A percentile compares a stretch with the other conserved stretches of the same genome.
Conservation (phyloP, 2,113 vertebrate species). For the Labeo catla region DNA sequence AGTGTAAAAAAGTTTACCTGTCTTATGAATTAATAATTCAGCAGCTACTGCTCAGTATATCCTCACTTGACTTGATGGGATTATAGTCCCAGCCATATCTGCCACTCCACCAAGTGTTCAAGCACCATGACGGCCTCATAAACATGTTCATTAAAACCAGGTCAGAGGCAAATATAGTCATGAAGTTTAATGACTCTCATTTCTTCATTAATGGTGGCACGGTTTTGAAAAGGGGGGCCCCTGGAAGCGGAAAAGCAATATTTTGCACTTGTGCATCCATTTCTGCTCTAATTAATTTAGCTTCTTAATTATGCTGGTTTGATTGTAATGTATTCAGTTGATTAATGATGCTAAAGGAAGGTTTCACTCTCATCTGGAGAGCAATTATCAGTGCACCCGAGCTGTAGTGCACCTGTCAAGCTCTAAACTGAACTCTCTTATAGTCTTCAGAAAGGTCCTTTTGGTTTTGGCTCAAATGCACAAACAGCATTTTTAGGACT, state of each 20-base stretch:
- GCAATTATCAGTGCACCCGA: slow-evolving; percentile 51
- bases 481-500: slow-evolving; percentile 14
- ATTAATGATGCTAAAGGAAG: slow-evolving; percentile 60
- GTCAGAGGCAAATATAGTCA: slow-evolving; percentile 44
- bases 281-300: slow-evolving; percentile 58
- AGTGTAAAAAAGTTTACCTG: slow-evolving; percentile 19
- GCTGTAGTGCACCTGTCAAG: slow-evolving; percentile 43
- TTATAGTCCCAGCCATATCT: slow-evolving; percentile 8
- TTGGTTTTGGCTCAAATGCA: slow-evolving; percentile 8
- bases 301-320: slow-evolving; percentile 55
- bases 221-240: slow-evolving; percentile 42
- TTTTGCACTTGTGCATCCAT: slow-evolving; percentile 53
- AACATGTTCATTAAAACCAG: slow-evolving; percentile 46
- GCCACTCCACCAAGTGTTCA: neutral
- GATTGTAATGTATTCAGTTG: slow-evolving; percentile 60
- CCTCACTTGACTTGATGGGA: slow-evolving; percentile 8
- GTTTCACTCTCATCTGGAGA: slow-evolving; percentile 54
- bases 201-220: slow-evolving; percentile 28
- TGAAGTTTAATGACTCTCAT: slow-evolving; percentile 46
- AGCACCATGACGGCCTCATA: slow-evolving; percentile 15
- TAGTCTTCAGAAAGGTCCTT: slow-evolving; percentile 6
- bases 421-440: slow-evolving; percentile 34
- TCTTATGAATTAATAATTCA: slow-evolving; percentile 1
- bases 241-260: slow-evolving; percentile 36
- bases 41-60: neutral